phyloP scores from a whole-genome alignment of 2,797 vertebrate species.

The Epinephelus malabaricus region DNA sequence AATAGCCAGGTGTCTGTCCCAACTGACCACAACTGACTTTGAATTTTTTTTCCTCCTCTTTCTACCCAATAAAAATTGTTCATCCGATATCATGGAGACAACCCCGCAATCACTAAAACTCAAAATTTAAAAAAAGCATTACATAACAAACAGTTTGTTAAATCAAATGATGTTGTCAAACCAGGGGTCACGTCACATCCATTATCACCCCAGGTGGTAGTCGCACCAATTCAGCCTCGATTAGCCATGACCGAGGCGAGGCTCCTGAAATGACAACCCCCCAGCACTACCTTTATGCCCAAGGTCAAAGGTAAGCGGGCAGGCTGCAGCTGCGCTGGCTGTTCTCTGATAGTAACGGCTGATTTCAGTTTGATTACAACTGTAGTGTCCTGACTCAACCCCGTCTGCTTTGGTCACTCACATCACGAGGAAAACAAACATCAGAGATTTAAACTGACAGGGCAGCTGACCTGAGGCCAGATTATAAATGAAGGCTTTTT shows the following conservation, averaged over 20 bases:
- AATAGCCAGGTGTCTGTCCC: constrained; percentile 19
- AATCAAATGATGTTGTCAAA: constrained; percentile 37
- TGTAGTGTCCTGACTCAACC: constrained; percentile 54
- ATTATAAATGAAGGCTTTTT: constrained; percentile 46
- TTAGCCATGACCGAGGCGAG: constrained; percentile 41
- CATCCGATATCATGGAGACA: neutral
- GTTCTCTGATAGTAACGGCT: constrained; percentile 42
- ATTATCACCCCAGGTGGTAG: constrained; percentile 54
- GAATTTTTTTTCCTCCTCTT: neutral
- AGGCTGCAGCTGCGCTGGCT: constrained; percentile 43
- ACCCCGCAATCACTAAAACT: neutral
- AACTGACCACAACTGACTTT: constrained; percentile 12
- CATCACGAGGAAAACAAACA: constrained; percentile 61
- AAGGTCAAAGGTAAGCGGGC: constrained; percentile 63
- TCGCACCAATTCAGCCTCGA: constrained; percentile 33
- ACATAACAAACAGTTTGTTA: neutral
- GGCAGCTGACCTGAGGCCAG: constrained; percentile 32
- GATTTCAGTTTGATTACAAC: constrained; percentile 56
- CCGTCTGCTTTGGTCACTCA: constrained; percentile 27
- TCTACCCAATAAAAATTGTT: neutral
- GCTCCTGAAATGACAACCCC: constrained; percentile 19
- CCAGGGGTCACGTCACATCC: constrained; percentile 30
- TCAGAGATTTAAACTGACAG: constrained; percentile 41
- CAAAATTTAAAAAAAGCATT: neutral
- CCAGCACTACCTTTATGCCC: constrained; percentile 20